Evolutionary conservation across 2,797 vertebrate species (phyloP).

Genomic region (Margarornis squamiger): DNA sequence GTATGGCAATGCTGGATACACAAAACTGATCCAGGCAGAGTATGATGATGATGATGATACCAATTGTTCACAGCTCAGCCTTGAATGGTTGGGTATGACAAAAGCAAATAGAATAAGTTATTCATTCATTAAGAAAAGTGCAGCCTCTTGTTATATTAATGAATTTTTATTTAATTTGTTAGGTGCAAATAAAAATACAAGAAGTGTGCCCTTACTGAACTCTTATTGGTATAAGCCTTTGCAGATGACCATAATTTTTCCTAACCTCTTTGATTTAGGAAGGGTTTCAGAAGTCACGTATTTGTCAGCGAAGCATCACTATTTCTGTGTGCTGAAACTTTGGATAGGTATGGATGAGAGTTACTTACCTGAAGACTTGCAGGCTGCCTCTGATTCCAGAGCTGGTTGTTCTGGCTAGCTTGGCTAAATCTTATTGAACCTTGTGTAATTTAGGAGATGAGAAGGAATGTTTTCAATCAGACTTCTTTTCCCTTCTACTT

Average conservation of each 20-base stretch:
- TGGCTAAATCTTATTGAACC: not conserved
- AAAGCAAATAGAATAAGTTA: not conserved
- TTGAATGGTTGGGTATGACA: not conserved
- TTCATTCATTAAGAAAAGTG: not conserved
- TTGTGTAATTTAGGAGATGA: not conserved
- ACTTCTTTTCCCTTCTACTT: not conserved
- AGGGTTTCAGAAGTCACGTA: not conserved
- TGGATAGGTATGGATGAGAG: not conserved
- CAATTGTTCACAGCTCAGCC: accelerated
- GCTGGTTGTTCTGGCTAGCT: not conserved
- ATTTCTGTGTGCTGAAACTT: not conserved
- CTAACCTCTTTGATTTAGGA: not conserved
- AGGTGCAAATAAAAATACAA: not conserved
- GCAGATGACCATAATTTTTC: not conserved
- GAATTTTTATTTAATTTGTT: not conserved
- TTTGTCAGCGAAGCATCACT: not conserved
- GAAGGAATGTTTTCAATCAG: not conserved
- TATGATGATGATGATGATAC: not conserved
- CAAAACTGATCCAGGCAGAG: not conserved
- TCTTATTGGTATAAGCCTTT: not conserved
- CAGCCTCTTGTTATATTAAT: not conserved
- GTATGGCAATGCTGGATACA: not conserved
- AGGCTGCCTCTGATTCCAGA: not conserved
- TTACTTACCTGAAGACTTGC: not conserved
- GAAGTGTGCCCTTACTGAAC: not conserved